Base-by-base conservation (phyloP, 35 echinoderm and acorn worm species). In the Stichopus chloronotus region DNA sequence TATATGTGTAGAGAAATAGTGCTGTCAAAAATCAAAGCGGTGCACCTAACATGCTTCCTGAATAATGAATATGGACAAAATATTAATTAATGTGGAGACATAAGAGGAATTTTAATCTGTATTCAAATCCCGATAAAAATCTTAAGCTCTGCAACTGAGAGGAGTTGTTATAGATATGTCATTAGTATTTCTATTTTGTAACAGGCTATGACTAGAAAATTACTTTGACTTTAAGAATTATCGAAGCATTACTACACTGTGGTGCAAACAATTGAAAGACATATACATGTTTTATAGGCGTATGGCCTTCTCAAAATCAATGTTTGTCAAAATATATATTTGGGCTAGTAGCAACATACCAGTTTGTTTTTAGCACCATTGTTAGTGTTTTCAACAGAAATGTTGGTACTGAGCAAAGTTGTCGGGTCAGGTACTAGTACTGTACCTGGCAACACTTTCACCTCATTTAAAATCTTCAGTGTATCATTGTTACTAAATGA, bases 141-240 rank as follows among this genome's bases (percentile, higher is more conserved):
- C 72, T 76, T 76, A 4, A 4, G 72, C 72, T 76, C 19, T 76
- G 72, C 72, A 76, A 76, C 72, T 76, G 72, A 76, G 72, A 76
- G 72, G 5, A 6, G 72, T 76, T 76, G 72, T 76, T 16, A 13
- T 76, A 16, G 5, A 76, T 76, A 76, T 76, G 72, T 76, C 19
- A 76, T 76, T 24, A 76, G 14, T 76, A 76, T 76, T 76, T 76
- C 72, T 76, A 16, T 76, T 6, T 76, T 76, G 72, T 76, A 24
- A 76, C 72, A 76, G 5, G 72, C 72, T 76, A 76, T 76, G 72
- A 76, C 72, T 76, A 76, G 72, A 76, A 76, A 76, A 76, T 13
- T 76, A 76, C 72, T 76, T 76, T 76, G 72, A 16, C 72, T 76
- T 76, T 76, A 76, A 76, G 72, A 76, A 76, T 76, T 76, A 76